Evolutionary conservation across 1,140 invertebrate genomes (phyloP).

Genomic region (Acyrthosiphon pisum): DNA sequence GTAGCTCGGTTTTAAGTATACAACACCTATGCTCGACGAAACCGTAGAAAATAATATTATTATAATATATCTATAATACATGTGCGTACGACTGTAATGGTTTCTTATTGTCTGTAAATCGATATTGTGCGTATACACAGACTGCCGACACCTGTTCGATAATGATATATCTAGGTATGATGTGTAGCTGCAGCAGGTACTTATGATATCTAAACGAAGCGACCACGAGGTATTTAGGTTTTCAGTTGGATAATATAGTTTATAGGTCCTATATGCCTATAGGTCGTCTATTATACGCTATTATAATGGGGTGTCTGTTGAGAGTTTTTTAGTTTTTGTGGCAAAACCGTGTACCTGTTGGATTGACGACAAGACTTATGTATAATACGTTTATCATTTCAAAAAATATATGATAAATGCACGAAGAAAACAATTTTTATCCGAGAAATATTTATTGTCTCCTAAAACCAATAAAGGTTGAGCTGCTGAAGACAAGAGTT

Average conservation of each 20-base stretch:
- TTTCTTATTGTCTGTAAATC: slow-evolving; percentile 6
- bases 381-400: neutral
- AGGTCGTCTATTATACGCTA: too few species aligned
- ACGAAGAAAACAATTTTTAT: neutral
- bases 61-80: too few species aligned
- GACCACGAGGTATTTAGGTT: neutral
- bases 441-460: neutral
- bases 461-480: neutral
- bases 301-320: neutral
- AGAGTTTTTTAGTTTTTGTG: neutral
- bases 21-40: neutral
- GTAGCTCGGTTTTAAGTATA: slow-evolving; percentile 7
- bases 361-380: too few species aligned
- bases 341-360: neutral
- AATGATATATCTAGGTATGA: neutral
- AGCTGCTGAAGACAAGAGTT: neutral
- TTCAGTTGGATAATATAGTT: too few species aligned
- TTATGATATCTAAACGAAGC: neutral
- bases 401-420: neutral
- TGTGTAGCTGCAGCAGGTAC: too few species aligned
- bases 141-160: neutral
- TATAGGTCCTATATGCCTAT: too few species aligned
- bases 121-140: neutral
- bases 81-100: neutral
- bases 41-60: neutral